A percentile compares a stretch with the other conserved stretches of the same genome.
These are phyloP conservation scores for Ciconia boyciana DNA, from an alignment of 2,113 vertebrate genomes.

Conservation along the genomic window DNA sequence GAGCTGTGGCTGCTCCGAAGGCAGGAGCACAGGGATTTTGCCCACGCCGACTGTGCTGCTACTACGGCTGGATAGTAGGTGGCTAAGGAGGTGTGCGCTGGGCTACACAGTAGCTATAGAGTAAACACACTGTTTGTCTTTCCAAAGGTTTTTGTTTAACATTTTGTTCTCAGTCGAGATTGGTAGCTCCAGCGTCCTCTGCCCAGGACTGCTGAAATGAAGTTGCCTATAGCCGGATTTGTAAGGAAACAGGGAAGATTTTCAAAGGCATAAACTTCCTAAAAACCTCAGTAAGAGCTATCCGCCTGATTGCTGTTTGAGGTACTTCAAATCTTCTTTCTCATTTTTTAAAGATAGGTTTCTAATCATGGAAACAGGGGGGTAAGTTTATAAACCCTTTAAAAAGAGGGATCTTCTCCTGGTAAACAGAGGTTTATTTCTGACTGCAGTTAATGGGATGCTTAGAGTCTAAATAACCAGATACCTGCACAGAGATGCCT, in stretches of 20 bases:
- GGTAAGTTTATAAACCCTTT: neutral
- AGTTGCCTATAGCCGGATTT: neutral
- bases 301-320: neutral
- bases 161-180: neutral
- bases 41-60: fast-evolving
- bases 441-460: neutral
- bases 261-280: neutral
- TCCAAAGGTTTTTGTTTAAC: neutral
- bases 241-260: neutral
- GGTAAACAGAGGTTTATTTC: neutral
- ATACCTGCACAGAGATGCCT: neutral
- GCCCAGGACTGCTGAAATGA: neutral
- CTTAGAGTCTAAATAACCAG: neutral
- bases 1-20: neutral
- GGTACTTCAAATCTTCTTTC: neutral
- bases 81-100: neutral
- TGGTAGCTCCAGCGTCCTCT: neutral
- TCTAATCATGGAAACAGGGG: neutral
- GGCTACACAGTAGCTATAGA: neutral
- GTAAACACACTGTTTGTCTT: neutral
- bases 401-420: neutral
- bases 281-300: neutral
- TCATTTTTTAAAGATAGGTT: neutral
- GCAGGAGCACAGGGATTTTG: fast-evolving
- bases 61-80: fast-evolving